Conservation (phyloP, 2,797 vertebrate genomes). For the Channa striata region DNA sequence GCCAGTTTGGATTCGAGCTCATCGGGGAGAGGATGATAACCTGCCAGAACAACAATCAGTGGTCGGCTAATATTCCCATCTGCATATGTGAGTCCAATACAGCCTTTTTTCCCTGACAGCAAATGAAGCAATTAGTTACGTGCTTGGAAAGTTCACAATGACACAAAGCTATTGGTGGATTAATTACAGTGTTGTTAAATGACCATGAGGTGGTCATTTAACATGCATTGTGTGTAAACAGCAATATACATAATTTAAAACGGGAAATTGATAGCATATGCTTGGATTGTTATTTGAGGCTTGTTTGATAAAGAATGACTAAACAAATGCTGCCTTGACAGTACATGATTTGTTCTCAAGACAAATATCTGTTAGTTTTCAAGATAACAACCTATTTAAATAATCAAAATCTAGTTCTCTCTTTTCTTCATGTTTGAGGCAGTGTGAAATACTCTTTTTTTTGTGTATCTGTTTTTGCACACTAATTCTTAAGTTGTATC, state of each 20-base stretch:
- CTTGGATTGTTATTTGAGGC: slow-evolving; percentile 19
- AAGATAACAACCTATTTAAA: slow-evolving; percentile 28
- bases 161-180: slow-evolving; percentile 54
- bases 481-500: slow-evolving; percentile 22
- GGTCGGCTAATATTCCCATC: slow-evolving; percentile 99
- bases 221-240: slow-evolving; percentile 38
- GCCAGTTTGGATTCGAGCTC: slow-evolving; percentile 99
- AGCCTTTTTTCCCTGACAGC: slow-evolving; percentile 16
- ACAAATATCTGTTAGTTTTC: slow-evolving; percentile 26
- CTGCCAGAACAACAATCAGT: slow-evolving; percentile 99
- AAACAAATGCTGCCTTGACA: slow-evolving; percentile 12
- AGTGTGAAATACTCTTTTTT: slow-evolving; percentile 21
- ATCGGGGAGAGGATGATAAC: slow-evolving; percentile 98
- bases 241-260: slow-evolving; percentile 35
- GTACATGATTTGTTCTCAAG: slow-evolving; percentile 10
- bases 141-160: slow-evolving; percentile 63
- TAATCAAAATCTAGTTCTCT: slow-evolving; percentile 39
- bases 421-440: slow-evolving; percentile 39
- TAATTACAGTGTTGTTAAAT: slow-evolving; percentile 62
- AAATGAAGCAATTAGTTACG: slow-evolving; percentile 65
- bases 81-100: slow-evolving; percentile 95
- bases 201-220: slow-evolving; percentile 18
- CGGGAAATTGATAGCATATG: slow-evolving; percentile 36
- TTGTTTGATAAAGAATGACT: slow-evolving; percentile 7
- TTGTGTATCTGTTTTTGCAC: slow-evolving; percentile 38